Evolutionary conservation across 2,888 invertebrate species (phyloP).

Genomic region (Bedellia somnulentella): DNA sequence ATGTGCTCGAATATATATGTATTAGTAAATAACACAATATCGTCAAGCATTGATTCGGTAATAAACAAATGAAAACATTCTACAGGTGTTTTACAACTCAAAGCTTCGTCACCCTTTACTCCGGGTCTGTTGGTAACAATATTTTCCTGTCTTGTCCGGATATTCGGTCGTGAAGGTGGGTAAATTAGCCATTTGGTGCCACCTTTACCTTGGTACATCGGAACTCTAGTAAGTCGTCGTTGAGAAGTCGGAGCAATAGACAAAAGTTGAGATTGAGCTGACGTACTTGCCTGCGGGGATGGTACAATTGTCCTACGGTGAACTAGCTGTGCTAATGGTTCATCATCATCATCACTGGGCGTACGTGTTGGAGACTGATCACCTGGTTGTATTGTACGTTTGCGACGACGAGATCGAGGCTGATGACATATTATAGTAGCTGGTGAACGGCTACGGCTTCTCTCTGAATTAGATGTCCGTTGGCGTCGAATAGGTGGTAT

Average conservation of each 20-base stretch:
- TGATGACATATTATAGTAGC: background rate
- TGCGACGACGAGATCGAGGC: slow-evolving; percentile 2
- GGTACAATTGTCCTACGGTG: slow-evolving; percentile 2
- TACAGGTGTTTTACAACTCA: slow-evolving; percentile 8
- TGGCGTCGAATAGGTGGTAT: slow-evolving; percentile 1
- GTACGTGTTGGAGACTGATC: slow-evolving; percentile 7
- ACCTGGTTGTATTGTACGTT: slow-evolving; percentile 6
- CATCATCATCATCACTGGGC: slow-evolving; percentile 7
- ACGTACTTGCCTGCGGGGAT: slow-evolving; percentile 7
- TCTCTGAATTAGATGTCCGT: slow-evolving; percentile 5
- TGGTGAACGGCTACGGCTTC: too few relatives aligned
- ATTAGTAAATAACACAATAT: slow-evolving; percentile 2
- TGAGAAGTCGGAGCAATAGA: slow-evolving; percentile 7
- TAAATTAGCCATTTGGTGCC: slow-evolving; percentile 7
- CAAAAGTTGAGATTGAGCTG: slow-evolving; percentile 7
- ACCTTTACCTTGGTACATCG: slow-evolving; percentile 7
- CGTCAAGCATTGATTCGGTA: slow-evolving; percentile 3
- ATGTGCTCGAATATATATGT: background rate
- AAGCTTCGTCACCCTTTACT: too few relatives aligned
- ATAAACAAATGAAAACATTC: slow-evolving; percentile 9
- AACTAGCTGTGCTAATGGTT: slow-evolving; percentile 6
- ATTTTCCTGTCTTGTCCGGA: slow-evolving; percentile 8
- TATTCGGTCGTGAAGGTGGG: slow-evolving; percentile 6
- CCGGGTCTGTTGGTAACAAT: slow-evolving; percentile 7
- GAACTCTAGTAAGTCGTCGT: slow-evolving; percentile 7